Evolutionary conservation across 2,888 invertebrate species (phyloP).

Genomic region (Tolmerus cingulatus): DNA sequence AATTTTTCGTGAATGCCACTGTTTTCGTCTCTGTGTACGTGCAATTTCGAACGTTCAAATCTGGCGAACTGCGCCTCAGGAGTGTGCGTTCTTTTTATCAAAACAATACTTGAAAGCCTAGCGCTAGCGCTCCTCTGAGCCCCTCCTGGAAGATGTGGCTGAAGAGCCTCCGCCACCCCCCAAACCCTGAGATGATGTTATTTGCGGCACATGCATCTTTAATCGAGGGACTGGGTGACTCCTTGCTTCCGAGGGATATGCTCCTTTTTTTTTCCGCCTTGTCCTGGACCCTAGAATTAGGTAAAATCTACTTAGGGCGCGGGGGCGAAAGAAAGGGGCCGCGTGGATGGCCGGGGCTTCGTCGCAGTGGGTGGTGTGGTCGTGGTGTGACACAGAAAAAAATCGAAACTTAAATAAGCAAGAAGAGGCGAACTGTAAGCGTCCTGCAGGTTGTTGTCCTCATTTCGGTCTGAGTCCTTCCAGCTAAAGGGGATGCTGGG

Average conservation of each 20-base stretch:
- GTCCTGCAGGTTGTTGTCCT: conserved; percentile 21
- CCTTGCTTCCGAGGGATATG: background rate
- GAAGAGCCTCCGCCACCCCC: background rate
- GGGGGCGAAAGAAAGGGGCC: background rate
- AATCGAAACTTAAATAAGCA: conserved; percentile 22
- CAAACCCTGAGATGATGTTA: background rate
- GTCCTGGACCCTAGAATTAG: background rate
- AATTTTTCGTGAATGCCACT: conserved; percentile 16
- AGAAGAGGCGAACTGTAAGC: background rate
- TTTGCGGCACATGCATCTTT: conserved; percentile 28
- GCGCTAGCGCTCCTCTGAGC: background rate
- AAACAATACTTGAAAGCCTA: background rate
- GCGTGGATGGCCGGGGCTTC: background rate
- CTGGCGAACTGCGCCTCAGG: background rate
- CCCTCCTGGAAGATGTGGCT: background rate
- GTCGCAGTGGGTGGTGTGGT: background rate
- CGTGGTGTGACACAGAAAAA: conserved; percentile 11
- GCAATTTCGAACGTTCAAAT: background rate
- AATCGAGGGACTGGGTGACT: background rate
- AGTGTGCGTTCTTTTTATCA: background rate
- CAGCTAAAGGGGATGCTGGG: background rate
- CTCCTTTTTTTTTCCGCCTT: background rate
- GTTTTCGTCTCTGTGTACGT: background rate
- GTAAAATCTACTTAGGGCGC: background rate
- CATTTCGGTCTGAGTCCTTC: background rate